phyloP scores from a whole-genome alignment of 1,140 invertebrate species.

The Paramacrobiotus metropolitanus region DNA sequence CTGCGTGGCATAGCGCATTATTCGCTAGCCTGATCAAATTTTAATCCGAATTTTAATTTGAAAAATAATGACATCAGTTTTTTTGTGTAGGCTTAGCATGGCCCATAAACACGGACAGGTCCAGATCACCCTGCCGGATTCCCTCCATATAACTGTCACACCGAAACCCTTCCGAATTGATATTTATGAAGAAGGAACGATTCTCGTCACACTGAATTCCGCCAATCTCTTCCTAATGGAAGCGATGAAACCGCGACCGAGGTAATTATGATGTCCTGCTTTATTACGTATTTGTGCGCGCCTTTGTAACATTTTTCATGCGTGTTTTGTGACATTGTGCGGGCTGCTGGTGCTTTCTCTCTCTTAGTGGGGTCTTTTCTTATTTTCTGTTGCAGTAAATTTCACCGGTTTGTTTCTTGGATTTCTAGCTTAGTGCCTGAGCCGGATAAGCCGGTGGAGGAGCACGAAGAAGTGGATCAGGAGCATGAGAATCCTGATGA shows the following conservation, averaged over 20 bases:
- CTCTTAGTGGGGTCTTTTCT: too few relatives aligned
- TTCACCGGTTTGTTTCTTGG: slow-evolving; percentile 11
- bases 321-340: background rate
- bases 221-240: slow-evolving; percentile 74
- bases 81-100: slow-evolving; percentile 22
- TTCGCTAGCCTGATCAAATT: too few relatives aligned
- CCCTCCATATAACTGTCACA: slow-evolving; percentile 40
- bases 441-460: slow-evolving; percentile 14
- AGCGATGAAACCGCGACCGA: slow-evolving; percentile 46
- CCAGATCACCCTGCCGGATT: slow-evolving; percentile 32
- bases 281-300: background rate
- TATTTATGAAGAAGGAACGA: slow-evolving; percentile 42
- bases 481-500: background rate
- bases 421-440: slow-evolving; percentile 9
- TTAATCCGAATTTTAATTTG: too few relatives aligned
- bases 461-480: slow-evolving; percentile 3
- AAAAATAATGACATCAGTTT: too few relatives aligned
- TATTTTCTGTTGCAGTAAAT: slow-evolving; percentile 12
- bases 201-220: slow-evolving; percentile 61
- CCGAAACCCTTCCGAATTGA: slow-evolving; percentile 59
- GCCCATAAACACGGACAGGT: slow-evolving; percentile 23
- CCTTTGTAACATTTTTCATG: slow-evolving; percentile 2
- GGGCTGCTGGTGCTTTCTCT: too few relatives aligned
- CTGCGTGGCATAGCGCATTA: too few relatives aligned
- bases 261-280: slow-evolving; percentile 21